A percentile compares a stretch with the other conserved stretches of the same genome.
Evolutionary conservation across 2,113 vertebrate genomes (phyloP).

Genomic region (Tenebrosternarchus preto): DNA sequence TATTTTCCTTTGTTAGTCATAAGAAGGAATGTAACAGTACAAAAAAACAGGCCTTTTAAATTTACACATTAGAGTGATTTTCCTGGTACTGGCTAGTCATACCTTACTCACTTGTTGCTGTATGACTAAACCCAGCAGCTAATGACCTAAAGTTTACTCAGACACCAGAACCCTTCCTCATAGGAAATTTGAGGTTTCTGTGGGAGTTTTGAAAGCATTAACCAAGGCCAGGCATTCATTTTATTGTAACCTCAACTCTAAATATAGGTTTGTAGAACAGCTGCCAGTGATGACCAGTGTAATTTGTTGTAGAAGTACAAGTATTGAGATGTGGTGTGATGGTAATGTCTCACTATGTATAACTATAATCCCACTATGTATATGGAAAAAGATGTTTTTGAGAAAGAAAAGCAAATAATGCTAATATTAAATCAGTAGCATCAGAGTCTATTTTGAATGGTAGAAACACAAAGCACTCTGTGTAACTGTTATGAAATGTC

Average conservation of each 20-base stretch:
- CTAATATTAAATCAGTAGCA: not conserved
- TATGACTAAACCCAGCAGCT: conserved; percentile 68
- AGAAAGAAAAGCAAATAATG: not conserved
- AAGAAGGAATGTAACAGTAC: not conserved
- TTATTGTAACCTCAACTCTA: conserved; percentile 65
- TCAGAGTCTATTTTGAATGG: not conserved
- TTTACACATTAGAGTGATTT: not conserved
- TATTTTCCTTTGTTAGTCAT: not conserved
- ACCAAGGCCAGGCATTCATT: conserved; percentile 66
- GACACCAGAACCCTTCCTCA: conserved; percentile 66
- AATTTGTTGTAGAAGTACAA: conserved; percentile 18
- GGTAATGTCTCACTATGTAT: not conserved
- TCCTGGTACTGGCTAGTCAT: conserved; percentile 49
- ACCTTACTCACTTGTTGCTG: conserved; percentile 50
- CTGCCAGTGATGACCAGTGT: conserved; percentile 48
- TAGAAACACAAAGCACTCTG: not conserved
- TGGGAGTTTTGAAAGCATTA: conserved; percentile 70
- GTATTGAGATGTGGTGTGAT: conserved; percentile 18
- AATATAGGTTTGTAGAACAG: conserved; percentile 62
- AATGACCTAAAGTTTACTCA: conserved; percentile 70
- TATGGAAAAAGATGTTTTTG: no score
- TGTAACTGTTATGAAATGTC: not conserved
- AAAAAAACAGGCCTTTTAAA: no score
- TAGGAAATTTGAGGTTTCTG: conserved; percentile 72
- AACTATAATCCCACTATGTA: no score